Conservation (phyloP, 1,140 invertebrate genomes). For the Atta colombica region DNA sequence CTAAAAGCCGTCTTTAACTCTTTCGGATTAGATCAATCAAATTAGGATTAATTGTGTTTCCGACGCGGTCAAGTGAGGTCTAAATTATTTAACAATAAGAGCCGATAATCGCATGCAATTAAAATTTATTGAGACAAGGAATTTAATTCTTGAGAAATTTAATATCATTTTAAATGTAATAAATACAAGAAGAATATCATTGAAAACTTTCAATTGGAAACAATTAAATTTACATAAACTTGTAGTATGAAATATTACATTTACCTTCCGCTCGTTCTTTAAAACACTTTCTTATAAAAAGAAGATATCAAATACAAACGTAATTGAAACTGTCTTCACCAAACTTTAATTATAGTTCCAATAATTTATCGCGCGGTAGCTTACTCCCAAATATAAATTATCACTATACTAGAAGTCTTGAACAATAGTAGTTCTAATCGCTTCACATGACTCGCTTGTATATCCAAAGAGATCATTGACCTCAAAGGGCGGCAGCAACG, state of each 20-base stretch:
- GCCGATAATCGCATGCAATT: constrained; percentile 25
- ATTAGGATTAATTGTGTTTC: not conserved
- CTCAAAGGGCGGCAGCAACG: constrained; percentile 77
- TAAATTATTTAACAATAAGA: constrained; percentile 9
- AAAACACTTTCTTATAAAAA: not conserved
- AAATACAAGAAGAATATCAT: not conserved
- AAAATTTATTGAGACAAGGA: constrained; percentile 2
- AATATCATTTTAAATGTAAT: not conserved
- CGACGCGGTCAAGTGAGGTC: not conserved
- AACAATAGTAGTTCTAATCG: constrained; percentile 54
- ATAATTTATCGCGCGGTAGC: constrained; percentile 34
- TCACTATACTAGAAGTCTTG: not conserved
- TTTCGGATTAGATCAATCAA: not conserved
- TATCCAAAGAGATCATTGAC: constrained; percentile 78
- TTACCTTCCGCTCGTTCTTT: not conserved
- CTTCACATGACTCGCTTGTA: constrained; percentile 54
- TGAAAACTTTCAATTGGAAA: not conserved
- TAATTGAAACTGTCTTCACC: constrained; percentile 11
- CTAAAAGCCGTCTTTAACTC: constrained; percentile 10
- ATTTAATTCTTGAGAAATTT: not conserved
- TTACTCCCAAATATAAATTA: constrained; percentile 31
- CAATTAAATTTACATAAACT: not conserved
- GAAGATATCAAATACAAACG: not conserved
- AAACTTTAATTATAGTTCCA: constrained; percentile 1
- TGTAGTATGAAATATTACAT: not conserved